Conservation (phyloP, 2,113 vertebrate genomes). For the Heloderma charlesbogerti region DNA sequence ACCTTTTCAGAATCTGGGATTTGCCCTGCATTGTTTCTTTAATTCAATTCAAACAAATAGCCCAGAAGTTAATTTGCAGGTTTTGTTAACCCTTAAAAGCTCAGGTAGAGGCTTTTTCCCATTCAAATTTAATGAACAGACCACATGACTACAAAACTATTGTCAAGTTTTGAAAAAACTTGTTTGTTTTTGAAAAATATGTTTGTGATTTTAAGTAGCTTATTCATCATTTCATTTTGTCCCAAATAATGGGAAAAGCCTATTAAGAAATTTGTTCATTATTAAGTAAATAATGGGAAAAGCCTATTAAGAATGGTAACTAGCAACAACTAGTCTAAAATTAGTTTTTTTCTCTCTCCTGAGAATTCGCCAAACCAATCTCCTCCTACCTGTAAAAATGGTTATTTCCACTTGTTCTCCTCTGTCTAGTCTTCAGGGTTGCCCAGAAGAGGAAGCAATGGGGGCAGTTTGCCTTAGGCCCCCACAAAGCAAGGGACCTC, state of each 20-base stretch:
- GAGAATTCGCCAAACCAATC: too few species aligned
- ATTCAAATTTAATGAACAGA: neutral
- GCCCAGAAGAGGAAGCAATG: too few species aligned
- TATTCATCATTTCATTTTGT: too few species aligned
- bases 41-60: neutral
- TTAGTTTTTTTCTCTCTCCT: too few species aligned
- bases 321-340: neutral
- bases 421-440: too few species aligned
- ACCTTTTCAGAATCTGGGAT: neutral
- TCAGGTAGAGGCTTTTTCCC: neutral
- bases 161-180: too few species aligned
- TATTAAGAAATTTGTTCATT: too few species aligned
- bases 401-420: too few species aligned
- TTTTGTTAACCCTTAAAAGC: neutral
- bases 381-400: too few species aligned
- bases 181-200: neutral
- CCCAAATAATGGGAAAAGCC: neutral
- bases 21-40: neutral
- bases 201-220: neutral
- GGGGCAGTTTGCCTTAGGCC: too few species aligned
- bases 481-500: too few species aligned
- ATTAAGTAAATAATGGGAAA: neutral
- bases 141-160: neutral
- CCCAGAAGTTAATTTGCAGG: neutral
- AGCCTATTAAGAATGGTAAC: neutral